A percentile compares a stretch with the other conserved stretches of the same genome.
Evolutionary conservation across 2,113 vertebrate genomes (phyloP).

Genomic region (Azemiops feae): DNA sequence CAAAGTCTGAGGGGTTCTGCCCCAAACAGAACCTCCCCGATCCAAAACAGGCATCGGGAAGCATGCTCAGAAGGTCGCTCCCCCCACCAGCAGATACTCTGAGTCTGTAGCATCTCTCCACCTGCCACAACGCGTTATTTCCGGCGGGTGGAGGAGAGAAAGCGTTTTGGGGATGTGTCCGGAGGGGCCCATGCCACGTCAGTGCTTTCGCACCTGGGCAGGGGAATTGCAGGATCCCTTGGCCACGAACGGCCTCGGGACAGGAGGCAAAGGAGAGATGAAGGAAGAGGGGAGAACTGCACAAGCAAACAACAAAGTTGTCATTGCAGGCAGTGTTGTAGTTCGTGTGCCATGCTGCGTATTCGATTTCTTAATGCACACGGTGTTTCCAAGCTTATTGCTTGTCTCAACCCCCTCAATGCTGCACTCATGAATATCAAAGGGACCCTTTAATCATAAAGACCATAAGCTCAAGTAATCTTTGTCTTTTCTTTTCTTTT

Average conservation of each 20-base stretch:
- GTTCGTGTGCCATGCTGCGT: neutral
- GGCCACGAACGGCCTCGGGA: slow-evolving; percentile 57
- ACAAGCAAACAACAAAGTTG: neutral
- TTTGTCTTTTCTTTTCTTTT: neutral
- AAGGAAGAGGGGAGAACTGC: neutral
- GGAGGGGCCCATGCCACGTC: slow-evolving; percentile 45
- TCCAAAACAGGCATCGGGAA: slow-evolving; percentile 44
- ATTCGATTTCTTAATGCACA: neutral
- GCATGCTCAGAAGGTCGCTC: slow-evolving; percentile 59
- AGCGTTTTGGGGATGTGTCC: slow-evolving; percentile 63
- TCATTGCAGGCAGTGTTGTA: neutral
- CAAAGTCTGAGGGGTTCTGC: slow-evolving; percentile 17
- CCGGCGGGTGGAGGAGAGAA: slow-evolving; percentile 74
- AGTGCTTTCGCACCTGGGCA: slow-evolving; percentile 81
- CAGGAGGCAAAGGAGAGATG: slow-evolving; percentile 1
- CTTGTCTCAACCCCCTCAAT: neutral
- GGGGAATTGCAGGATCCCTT: slow-evolving; percentile 68
- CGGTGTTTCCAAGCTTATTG: neutral
- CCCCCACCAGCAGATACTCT: slow-evolving; percentile 69
- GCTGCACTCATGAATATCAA: neutral
- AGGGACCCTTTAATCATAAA: neutral
- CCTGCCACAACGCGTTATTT: slow-evolving; percentile 87
- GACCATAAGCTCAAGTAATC: neutral
- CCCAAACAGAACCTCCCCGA: neutral
- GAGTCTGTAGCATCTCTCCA: slow-evolving; percentile 73